Base-by-base conservation (phyloP, 2,888 invertebrate genomes). In the Gryllus longicercus region DNA sequence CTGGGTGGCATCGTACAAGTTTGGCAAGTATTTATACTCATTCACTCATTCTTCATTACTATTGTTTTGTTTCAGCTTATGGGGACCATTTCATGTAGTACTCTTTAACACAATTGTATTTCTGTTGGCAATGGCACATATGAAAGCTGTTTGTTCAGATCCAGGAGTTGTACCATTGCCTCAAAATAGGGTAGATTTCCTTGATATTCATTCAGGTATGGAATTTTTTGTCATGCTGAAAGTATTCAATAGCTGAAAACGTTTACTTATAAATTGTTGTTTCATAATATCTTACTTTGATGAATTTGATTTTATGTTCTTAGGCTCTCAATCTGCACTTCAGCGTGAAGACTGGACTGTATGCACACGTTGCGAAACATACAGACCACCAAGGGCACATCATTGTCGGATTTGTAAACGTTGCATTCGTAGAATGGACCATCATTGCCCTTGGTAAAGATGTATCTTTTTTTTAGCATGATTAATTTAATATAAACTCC, bases 121-220 rank as follows among this genome's bases (percentile, higher is more conserved):
- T 84, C 87, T 96, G 79, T 87, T 95, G 82, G 88, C 91, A 79
- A 90, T 94, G 88, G 91, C 96, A 3, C 96, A 96, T 86, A 85
- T 94, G n/a, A 90, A 94, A 85, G 95, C 96, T 12, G 95, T 96
- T 81, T 90, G 95, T 84, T 94, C 95, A n/a, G 96, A 96, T 88
- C 96, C 96, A 5, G 96, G 96, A 3, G 92, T 93, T 78, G 94
- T 96, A 75, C 96, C 94, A n/a, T 88, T 94, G 81, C 92, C 93
- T 2, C 91, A 91, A 83, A 91, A 88, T 84, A 90, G 92, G 83
- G 88, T 95, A 85, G 95, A 95, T 86, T 95, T 95, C 87, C 94
- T 95, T 2, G 95, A 95, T 85, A 90, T 94, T 85, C 93, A 94
- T 87, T 90, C 92, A 80, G 91, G 91, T 83, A 88, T 88, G 84